phyloP scores from a whole-genome alignment of 2,113 vertebrate species.

The Pungitius pungitius region DNA sequence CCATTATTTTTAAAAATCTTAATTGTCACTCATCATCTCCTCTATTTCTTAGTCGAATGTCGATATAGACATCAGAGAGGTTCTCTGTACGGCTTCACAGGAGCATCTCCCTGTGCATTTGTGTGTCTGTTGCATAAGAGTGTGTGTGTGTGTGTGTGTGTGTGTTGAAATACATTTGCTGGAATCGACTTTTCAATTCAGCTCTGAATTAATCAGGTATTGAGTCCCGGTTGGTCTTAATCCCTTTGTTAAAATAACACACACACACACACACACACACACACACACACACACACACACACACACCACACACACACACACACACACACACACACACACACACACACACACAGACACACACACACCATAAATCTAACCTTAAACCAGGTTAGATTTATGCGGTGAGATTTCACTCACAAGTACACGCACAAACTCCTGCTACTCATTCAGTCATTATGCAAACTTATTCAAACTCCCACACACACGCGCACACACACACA shows the following conservation, averaged over 20 bases:
- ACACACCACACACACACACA: background rate
- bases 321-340: background rate
- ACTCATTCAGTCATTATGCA: constrained; percentile 2
- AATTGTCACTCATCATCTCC: background rate
- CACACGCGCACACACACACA: constrained; percentile 1
- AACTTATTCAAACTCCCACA: constrained; percentile 3
- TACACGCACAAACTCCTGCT: background rate
- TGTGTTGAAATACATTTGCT: constrained; percentile 15
- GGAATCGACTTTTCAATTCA: constrained; percentile 51
- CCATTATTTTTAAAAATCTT: background rate
- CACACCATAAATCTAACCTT: constrained; percentile 8
- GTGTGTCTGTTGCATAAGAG: background rate
- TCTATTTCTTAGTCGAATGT: background rate
- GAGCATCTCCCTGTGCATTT: background rate
- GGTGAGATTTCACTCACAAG: background rate
- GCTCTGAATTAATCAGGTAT: constrained; percentile 51
- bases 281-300: background rate
- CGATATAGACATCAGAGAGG: background rate
- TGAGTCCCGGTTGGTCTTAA: constrained; percentile 34
- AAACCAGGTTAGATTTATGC: background rate
- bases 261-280: background rate
- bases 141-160: constrained; percentile 1
- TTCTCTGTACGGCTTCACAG: background rate
- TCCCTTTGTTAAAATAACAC: constrained; percentile 41
- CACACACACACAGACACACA: background rate